Evolutionary conservation across 2,797 vertebrate species (phyloP).

Genomic region (Danio kyathit): DNA sequence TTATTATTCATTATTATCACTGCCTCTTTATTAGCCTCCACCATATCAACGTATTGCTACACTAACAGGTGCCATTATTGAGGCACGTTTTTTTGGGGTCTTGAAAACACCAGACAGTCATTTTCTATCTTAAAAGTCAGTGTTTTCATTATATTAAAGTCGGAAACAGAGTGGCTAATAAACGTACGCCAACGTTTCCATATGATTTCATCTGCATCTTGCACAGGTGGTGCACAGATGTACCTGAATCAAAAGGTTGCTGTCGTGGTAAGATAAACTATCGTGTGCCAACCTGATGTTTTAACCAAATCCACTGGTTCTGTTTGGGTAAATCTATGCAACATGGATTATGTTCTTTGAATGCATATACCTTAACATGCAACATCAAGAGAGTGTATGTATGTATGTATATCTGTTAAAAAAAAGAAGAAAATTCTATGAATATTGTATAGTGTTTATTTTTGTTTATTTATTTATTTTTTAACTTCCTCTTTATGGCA

Average conservation of each 20-base stretch:
- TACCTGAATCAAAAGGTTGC: conserved; percentile 56
- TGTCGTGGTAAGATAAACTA: conserved; percentile 72
- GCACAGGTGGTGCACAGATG: conserved; percentile 47
- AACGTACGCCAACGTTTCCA: not conserved
- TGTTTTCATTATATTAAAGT: conserved; percentile 38
- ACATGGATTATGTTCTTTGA: conserved; percentile 82
- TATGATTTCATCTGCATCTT: conserved; percentile 48
- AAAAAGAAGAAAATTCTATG: conserved; percentile 64
- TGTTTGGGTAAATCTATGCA: conserved; percentile 97
- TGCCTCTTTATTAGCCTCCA: conserved; percentile 45
- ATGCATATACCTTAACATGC: conserved; percentile 77
- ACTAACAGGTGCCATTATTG: conserved; percentile 18
- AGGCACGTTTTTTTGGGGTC: conserved; percentile 21
- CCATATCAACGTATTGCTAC: conserved; percentile 45
- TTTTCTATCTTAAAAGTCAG: conserved; percentile 20
- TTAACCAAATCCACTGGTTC: conserved; percentile 82
- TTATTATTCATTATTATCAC: conserved; percentile 28
- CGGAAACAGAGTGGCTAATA: not conserved
- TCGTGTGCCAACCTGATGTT: conserved; percentile 85
- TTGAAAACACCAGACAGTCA: conserved; percentile 10
- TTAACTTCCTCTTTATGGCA: conserved; percentile 67
- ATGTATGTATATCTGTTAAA: conserved; percentile 67
- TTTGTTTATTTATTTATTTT: conserved; percentile 58
- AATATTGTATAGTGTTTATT: conserved; percentile 57
- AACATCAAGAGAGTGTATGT: conserved; percentile 69